Evolutionary conservation across 2,888 invertebrate species (phyloP).

Genomic region (Scaeva pyrastri): DNA sequence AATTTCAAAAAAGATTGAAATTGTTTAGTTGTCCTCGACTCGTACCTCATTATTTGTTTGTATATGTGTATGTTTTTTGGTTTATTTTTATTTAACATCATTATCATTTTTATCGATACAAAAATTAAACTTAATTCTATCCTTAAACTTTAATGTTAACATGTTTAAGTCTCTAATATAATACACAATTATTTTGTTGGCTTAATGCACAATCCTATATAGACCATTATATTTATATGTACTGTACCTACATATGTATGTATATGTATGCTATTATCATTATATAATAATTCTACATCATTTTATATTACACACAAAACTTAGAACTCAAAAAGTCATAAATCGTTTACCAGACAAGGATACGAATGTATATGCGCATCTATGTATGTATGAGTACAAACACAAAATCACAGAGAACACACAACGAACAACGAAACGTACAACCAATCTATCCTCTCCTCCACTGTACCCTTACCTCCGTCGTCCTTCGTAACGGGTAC

Average conservation of each 20-base stretch:
- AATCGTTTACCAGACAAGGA: slow-evolving; percentile 51
- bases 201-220: slow-evolving; percentile 49
- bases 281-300: slow-evolving; percentile 43
- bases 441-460: slow-evolving; percentile 42
- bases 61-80: too few species aligned
- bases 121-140: not conserved
- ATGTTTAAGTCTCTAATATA: slow-evolving; percentile 41
- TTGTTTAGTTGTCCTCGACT: too few species aligned
- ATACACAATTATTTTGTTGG: slow-evolving; percentile 37
- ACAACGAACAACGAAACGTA: slow-evolving; percentile 17
- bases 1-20: too few species aligned
- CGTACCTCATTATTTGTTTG: too few species aligned
- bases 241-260: too few species aligned
- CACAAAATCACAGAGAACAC: slow-evolving; percentile 40
- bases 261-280: too few species aligned
- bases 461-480: not conserved
- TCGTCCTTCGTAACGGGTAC: not conserved
- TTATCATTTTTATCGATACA: not conserved
- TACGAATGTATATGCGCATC: not conserved
- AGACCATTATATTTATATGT: slow-evolving; percentile 36
- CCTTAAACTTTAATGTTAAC: slow-evolving; percentile 59
- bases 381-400: slow-evolving; percentile 11
- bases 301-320: slow-evolving; percentile 47
- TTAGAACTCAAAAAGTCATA: slow-evolving; percentile 55
- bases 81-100: not conserved